Evolutionary conservation across 2,888 invertebrate species (phyloP).

Genomic region (Oxytorus armatus): DNA sequence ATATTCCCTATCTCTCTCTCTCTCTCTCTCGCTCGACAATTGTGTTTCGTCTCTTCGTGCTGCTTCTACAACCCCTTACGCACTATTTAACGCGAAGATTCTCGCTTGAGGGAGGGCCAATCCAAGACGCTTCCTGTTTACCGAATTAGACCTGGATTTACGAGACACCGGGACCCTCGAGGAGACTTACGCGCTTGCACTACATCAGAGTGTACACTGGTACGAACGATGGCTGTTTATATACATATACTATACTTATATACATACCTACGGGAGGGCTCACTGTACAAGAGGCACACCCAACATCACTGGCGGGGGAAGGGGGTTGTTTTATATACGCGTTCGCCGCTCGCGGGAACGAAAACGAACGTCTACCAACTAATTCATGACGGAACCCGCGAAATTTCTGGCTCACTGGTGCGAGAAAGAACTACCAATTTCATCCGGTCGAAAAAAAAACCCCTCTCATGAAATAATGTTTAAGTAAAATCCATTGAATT

Average conservation of each 20-base stretch:
- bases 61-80: constrained; percentile 73
- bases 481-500: constrained; percentile 44
- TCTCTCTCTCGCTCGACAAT: constrained; percentile 47
- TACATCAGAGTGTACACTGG: constrained; percentile 50
- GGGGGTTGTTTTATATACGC: constrained; percentile 60
- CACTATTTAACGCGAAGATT: constrained; percentile 73
- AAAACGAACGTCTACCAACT: constrained; percentile 63
- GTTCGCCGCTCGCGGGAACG: constrained; percentile 51
- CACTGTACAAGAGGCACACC: constrained; percentile 50
- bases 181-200: constrained; percentile 69
- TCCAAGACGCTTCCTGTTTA: constrained; percentile 76
- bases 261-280: constrained; percentile 32
- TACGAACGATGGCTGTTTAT: constrained; percentile 13
- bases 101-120: constrained; percentile 60
- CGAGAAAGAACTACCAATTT: constrained; percentile 65
- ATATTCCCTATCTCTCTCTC: constrained; percentile 22
- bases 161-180: constrained; percentile 64
- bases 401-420: constrained; percentile 66
- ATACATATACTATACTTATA: constrained; percentile 45
- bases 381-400: constrained; percentile 63
- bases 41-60: constrained; percentile 23
- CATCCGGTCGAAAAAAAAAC: constrained; percentile 33
- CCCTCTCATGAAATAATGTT: constrained; percentile 44
- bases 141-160: constrained; percentile 74
- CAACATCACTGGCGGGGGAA: constrained; percentile 40